These are phyloP conservation scores for Teleogryllus occipitalis DNA, from an alignment of 1,140 invertebrate genomes.

Conservation along the genomic window DNA sequence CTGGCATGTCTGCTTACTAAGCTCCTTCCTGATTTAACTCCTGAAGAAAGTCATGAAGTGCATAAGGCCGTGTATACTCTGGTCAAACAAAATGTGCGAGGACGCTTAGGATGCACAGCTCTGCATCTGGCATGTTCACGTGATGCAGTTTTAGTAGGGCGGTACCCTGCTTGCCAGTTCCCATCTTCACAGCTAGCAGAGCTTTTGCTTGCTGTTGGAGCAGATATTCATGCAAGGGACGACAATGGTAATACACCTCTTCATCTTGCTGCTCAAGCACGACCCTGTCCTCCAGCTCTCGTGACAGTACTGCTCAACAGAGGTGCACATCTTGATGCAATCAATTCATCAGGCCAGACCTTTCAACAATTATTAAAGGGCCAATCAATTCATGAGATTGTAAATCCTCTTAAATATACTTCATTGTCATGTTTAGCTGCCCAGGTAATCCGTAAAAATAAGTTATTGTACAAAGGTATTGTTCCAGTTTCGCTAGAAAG, in stretches of 20 bases:
- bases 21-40: slow-evolving; percentile 31
- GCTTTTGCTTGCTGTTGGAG: slow-evolving; percentile 74
- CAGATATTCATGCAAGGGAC: slow-evolving; percentile 55
- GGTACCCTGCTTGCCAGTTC: slow-evolving; percentile 67
- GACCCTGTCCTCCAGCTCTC: slow-evolving; percentile 52
- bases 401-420: slow-evolving; percentile 72
- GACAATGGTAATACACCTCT: slow-evolving; percentile 59
- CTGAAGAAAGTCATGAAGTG: slow-evolving; percentile 29
- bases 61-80: slow-evolving; percentile 49
- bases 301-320: slow-evolving; percentile 59
- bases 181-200: slow-evolving; percentile 63
- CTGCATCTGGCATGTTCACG: slow-evolving; percentile 72
- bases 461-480: slow-evolving; percentile 49
- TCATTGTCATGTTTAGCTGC: slow-evolving; percentile 74
- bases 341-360: slow-evolving; percentile 69
- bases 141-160: slow-evolving; percentile 45
- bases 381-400: slow-evolving; percentile 51
- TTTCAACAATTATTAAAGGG: slow-evolving; percentile 58
- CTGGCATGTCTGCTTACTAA: slow-evolving; percentile 65
- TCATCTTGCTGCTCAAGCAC: slow-evolving; percentile 57
- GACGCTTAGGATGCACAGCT: slow-evolving; percentile 60
- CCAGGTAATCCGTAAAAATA: slow-evolving; percentile 56
- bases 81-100: slow-evolving; percentile 64
- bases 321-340: slow-evolving; percentile 81
- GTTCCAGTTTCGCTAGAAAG: slow-evolving; percentile 47